phyloP scores from a whole-genome alignment of 1,140 invertebrate genomes.

The Parapsyche elsis region DNA sequence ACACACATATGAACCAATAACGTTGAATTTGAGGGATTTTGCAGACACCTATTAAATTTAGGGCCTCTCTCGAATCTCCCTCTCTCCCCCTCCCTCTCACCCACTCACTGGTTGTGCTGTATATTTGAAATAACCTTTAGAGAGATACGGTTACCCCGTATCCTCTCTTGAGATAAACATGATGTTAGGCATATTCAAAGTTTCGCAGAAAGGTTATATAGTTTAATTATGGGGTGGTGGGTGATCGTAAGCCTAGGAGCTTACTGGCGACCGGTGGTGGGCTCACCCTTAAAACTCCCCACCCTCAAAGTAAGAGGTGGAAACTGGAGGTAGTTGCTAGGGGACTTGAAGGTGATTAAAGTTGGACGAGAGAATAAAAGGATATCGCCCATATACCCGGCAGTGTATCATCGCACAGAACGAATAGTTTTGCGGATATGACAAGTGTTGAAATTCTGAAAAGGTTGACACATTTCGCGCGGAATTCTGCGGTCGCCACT shows the following conservation, averaged over 20 bases:
- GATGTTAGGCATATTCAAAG: conserved; percentile 51
- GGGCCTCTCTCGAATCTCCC: conserved; percentile 28
- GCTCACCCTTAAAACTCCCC: not conserved
- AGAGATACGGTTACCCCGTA: conserved; percentile 46
- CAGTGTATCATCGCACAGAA: not conserved
- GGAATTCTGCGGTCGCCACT: not conserved
- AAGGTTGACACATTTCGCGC: not conserved
- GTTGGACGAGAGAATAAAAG: conserved; percentile 38
- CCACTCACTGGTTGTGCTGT: not conserved
- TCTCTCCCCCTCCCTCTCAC: not conserved
- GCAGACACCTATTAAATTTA: conserved; percentile 46
- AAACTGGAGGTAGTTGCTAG: conserved; percentile 36
- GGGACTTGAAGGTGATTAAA: conserved; percentile 44
- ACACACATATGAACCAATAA: not conserved
- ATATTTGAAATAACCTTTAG: conserved; percentile 48
- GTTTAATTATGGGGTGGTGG: conserved; percentile 53
- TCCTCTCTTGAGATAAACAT: conserved; percentile 54
- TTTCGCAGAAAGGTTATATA: conserved; percentile 54
- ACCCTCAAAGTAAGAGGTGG: conserved; percentile 12
- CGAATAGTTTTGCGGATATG: conserved; percentile 7
- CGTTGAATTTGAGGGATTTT: conserved; percentile 31
- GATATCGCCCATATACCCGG: conserved; percentile 3
- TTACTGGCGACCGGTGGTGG: conserved; percentile 25
- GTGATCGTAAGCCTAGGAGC: conserved; percentile 35
- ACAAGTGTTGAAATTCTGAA: not conserved